Percentiles rank a stretch among this genome's conserved stretches.
These are phyloP conservation scores for Prunella strophiata DNA, from an alignment of 2,797 vertebrate genomes.

Conservation along the genomic window DNA sequence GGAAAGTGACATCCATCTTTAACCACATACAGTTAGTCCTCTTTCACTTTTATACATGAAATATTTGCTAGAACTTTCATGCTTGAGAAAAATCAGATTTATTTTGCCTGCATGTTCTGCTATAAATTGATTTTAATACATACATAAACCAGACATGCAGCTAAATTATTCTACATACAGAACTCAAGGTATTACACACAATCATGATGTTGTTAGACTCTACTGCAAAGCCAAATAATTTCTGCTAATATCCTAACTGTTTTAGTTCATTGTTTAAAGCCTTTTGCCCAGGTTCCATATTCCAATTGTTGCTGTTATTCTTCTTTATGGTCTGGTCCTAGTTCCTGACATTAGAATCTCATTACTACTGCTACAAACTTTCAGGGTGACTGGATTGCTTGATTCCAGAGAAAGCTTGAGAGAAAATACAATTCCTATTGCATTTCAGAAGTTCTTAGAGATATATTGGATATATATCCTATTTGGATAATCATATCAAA, in stretches of 20 bases:
- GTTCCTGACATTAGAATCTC: neutral
- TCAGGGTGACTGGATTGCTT: neutral
- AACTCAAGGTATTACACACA: neutral
- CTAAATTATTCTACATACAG: neutral
- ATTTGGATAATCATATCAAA: neutral
- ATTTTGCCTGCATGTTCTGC: neutral
- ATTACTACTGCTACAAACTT: neutral
- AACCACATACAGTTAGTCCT: neutral
- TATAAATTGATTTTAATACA: neutral
- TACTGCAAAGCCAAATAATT: neutral
- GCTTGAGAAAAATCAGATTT: neutral
- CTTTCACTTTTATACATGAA: neutral
- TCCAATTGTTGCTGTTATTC: neutral
- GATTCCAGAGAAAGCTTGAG: neutral
- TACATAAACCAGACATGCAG: neutral
- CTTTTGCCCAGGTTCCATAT: neutral
- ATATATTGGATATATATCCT: neutral
- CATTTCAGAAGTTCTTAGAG: neutral
- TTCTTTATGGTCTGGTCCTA: neutral
- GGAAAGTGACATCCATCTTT: neutral
- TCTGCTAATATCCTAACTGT: neutral
- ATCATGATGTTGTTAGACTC: neutral
- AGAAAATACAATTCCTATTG: neutral
- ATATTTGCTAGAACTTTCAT: neutral
- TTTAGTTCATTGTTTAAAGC: neutral